phyloP scores from a whole-genome alignment of 2,888 invertebrate species.

The Augiades crinisus region DNA sequence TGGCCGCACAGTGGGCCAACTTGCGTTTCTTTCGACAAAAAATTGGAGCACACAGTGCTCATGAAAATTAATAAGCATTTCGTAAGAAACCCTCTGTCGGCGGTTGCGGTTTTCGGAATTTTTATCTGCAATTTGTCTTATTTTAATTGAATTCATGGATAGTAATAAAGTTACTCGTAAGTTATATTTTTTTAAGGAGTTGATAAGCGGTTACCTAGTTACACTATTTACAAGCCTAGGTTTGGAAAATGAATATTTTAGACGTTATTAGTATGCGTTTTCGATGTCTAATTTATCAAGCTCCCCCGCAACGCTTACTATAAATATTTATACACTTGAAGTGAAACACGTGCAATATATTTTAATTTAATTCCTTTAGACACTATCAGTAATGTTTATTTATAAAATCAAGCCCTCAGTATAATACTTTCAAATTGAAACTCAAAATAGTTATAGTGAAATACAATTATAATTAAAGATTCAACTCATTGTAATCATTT shows the following conservation, averaged over 20 bases:
- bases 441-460: too few relatives aligned
- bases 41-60: slow-evolving; percentile 59
- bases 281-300: background rate
- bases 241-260: slow-evolving; percentile 24
- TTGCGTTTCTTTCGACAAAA: slow-evolving; percentile 44
- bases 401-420: background rate
- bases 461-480: too few relatives aligned
- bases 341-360: background rate
- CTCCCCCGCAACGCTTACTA: background rate
- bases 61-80: slow-evolving; percentile 66
- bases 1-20: slow-evolving; percentile 38
- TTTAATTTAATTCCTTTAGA: background rate
- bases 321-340: slow-evolving; percentile 3
- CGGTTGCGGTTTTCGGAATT: slow-evolving; percentile 43
- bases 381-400: slow-evolving; percentile 10
- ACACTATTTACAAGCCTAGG: slow-evolving; percentile 19
- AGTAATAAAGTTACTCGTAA: slow-evolving; percentile 25
- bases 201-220: slow-evolving; percentile 33
- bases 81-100: slow-evolving; percentile 47
- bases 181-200: slow-evolving; percentile 15
- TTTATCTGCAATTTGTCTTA: slow-evolving; percentile 52
- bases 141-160: slow-evolving; percentile 37
- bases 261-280: background rate
- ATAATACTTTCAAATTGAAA: too few relatives aligned
- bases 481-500: too few relatives aligned